Evolutionary conservation across 1,140 invertebrate species (phyloP).

Genomic region (Periplaneta americana): DNA sequence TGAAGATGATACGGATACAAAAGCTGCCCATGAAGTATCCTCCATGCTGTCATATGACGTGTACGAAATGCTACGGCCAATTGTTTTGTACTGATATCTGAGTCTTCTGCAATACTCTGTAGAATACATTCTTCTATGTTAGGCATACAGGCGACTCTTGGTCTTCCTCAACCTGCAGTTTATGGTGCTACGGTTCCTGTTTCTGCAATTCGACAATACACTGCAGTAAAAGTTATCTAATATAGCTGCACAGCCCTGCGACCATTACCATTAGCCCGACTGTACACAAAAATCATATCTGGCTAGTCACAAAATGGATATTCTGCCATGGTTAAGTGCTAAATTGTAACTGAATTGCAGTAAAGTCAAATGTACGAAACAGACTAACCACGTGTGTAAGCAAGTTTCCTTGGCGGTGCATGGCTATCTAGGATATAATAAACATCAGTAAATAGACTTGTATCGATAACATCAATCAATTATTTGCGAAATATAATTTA

Average conservation of each 20-base stretch:
- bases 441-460: background rate
- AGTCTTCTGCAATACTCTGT: background rate
- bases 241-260: background rate
- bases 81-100: background rate
- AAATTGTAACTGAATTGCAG: no score
- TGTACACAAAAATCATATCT: background rate
- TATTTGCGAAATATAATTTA: background rate
- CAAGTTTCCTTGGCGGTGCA: no score
- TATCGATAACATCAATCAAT: background rate
- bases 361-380: background rate
- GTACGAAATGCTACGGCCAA: background rate
- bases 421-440: background rate
- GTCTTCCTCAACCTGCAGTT: background rate
- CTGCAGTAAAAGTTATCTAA: background rate
- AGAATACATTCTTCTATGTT: background rate
- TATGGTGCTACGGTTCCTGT: background rate
- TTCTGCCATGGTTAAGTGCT: background rate
- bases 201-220: background rate
- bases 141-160: background rate
- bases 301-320: background rate
- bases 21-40: background rate
- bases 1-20: background rate
- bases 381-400: background rate
- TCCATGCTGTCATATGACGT: background rate
- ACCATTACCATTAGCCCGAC: background rate